Percentiles rank a stretch among this genome's conserved stretches.
These are phyloP conservation scores for Cephus rjabovi DNA, from an alignment of 2,888 invertebrate species.

Conservation along the genomic window DNA sequence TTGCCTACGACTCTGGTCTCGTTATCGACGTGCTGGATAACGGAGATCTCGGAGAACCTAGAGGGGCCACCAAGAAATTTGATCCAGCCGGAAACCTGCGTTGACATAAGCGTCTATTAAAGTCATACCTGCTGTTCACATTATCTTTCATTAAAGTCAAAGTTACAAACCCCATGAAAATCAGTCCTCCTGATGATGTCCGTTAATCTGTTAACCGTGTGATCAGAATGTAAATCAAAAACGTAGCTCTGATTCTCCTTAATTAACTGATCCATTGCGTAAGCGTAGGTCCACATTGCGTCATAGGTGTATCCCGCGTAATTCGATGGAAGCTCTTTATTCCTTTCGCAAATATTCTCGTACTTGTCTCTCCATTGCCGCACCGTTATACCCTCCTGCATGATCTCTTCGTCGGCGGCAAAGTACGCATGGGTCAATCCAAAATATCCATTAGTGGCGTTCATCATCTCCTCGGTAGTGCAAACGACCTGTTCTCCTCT, in stretches of 20 bases:
- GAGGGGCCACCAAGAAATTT: conserved; percentile 78
- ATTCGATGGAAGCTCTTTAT: conserved; percentile 67
- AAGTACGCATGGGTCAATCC: conserved; percentile 77
- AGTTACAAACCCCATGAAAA: conserved; percentile 73
- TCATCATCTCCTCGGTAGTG: conserved; percentile 72
- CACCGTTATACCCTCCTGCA: conserved; percentile 77
- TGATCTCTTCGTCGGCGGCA: conserved; percentile 71
- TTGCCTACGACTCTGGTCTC: conserved; percentile 69
- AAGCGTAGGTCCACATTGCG: conserved; percentile 84
- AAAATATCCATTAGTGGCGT: conserved; percentile 80
- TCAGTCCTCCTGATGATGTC: conserved; percentile 75
- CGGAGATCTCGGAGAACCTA: conserved; percentile 72
- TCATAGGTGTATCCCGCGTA: conserved; percentile 85
- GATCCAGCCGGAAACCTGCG: conserved; percentile 74
- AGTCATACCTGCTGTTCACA: not conserved
- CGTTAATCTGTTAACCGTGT: conserved; percentile 72
- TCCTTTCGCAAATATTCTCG: conserved; percentile 44
- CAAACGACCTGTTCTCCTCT: conserved; percentile 70
- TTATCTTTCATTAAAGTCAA: not conserved
- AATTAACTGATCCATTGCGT: conserved; percentile 76
- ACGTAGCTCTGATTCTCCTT: conserved; percentile 72
- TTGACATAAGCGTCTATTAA: conserved; percentile 8
- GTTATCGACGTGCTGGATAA: conserved; percentile 72
- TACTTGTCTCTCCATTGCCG: conserved; percentile 72
- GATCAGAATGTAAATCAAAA: conserved; percentile 69